Percentiles rank a stretch among this genome's conserved stretches.
Conservation (phyloP, 2,113 vertebrate genomes). For the Lucifuga dentata region DNA sequence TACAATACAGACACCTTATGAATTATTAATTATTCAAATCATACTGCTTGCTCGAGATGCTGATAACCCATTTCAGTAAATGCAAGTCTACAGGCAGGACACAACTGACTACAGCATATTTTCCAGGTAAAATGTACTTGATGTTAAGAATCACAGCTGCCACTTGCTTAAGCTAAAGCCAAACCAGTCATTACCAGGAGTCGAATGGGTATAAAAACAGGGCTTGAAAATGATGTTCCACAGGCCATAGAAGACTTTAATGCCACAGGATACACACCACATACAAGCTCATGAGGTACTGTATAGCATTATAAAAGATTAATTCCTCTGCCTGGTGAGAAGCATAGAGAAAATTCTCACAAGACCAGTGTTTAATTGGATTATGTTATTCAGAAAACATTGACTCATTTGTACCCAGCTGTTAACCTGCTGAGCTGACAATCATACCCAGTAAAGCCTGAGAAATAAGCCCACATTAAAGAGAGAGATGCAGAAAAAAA, state of each 20-base stretch:
- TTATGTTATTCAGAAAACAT: slow-evolving; percentile 68
- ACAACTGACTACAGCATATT: slow-evolving; percentile 45
- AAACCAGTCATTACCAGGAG: slow-evolving; percentile 30
- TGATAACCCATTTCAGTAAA: slow-evolving; percentile 28
- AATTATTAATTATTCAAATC: slow-evolving; percentile 73
- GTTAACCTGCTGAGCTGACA: slow-evolving; percentile 69
- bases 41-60: slow-evolving; percentile 51
- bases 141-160: slow-evolving; percentile 20
- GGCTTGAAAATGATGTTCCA: neutral
- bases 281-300: slow-evolving; percentile 16
- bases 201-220: slow-evolving; percentile 39
- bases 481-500: slow-evolving; percentile 19
- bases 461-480: slow-evolving; percentile 31
- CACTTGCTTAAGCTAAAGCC: slow-evolving; percentile 20
- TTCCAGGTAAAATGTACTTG: slow-evolving; percentile 26
- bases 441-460: slow-evolving; percentile 37
- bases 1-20: slow-evolving; percentile 50
- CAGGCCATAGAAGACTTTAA: slow-evolving; percentile 9
- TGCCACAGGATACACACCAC: slow-evolving; percentile 15
- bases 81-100: slow-evolving; percentile 35
- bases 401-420: slow-evolving; percentile 59
- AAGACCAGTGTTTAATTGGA: slow-evolving; percentile 64
- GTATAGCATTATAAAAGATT: slow-evolving; percentile 61
- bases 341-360: slow-evolving; percentile 41
- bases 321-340: slow-evolving; percentile 40